Conservation (phyloP, 2,113 vertebrate species). For the Eurystomus gularis region DNA sequence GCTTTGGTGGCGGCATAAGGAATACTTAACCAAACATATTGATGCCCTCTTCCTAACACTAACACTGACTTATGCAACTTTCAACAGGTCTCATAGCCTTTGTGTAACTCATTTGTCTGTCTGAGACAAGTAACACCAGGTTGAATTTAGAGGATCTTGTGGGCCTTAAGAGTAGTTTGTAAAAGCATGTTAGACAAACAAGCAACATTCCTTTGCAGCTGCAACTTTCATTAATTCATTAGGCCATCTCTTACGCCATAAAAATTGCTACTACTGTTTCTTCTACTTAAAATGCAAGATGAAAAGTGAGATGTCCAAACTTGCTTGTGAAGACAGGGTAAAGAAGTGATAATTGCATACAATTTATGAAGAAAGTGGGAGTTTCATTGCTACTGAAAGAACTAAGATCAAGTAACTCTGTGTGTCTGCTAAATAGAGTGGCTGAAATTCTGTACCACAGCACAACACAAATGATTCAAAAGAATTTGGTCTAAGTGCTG, state of each 20-base stretch:
- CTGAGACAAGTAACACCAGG: not conserved
- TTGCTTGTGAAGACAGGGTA: not conserved
- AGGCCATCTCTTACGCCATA: not conserved
- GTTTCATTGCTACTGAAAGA: not conserved
- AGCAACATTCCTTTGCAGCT: not conserved
- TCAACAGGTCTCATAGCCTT: not conserved
- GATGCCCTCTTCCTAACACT: not conserved
- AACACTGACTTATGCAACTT: not conserved
- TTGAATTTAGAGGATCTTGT: not conserved
- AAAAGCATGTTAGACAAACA: not conserved
- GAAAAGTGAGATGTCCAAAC: not conserved
- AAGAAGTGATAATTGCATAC: not conserved
- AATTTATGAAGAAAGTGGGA: conserved; percentile 11
- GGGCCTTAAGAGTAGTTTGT: not conserved
- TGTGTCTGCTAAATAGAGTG: not conserved
- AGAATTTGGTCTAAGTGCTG: not conserved
- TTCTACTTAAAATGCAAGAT: not conserved
- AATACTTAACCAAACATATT: not conserved
- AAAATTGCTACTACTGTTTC: not conserved
- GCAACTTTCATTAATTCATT: not conserved
- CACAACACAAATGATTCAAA: not conserved
- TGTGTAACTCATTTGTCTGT: not conserved
- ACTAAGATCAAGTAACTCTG: not conserved
- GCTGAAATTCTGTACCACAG: not conserved
- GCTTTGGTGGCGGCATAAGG: not conserved